Base-by-base conservation (phyloP, 2,113 vertebrate species). In the Morone saxatilis region DNA sequence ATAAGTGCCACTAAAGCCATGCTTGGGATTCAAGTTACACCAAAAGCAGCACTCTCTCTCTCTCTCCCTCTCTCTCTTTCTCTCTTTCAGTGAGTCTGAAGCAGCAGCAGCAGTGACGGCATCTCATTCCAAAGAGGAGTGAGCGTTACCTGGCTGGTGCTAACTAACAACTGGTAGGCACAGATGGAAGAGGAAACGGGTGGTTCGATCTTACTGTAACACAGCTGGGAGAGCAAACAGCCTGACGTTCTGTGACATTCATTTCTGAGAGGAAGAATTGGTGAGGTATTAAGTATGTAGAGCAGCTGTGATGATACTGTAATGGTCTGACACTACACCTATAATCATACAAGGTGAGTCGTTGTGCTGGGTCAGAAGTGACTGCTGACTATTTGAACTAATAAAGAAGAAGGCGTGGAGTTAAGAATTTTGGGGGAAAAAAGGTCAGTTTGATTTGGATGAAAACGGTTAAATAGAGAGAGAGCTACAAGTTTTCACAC, bases 1-100 rank as follows among this genome's bases (percentile, higher is more conserved):
- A 62, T 84, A 88, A 93, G 90, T 93, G 95, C 91, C 85, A 82
- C 76, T 92, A 94, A 95, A 95, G 94, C 94, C 86, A 81, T 73
- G 85, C 95, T 95, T 92, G 87, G 91, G 91, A 96, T 96, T 96
- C 95, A 96, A 94, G 94, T 94, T 92, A 87, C 91, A 76, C 84
- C 84, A 88, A 90, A 91, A 89, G 92, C 89, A 89, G 91, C 86
- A 86, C 91, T 92, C 88, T 92, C 36, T 78, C 72, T 83, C 71
- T 78, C 81, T 94, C 51, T 17, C 79, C 91, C 75, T 20, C 81
- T 81, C 40, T 67, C 75, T 68, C 47, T 76, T 80, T 80, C 54
- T 71, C 72, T 73, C 72, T 73, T 57, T 72, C 74, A 71, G 69
- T 80, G 70, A 86, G 87, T 88, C 84, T 88, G 87, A 91, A 89